A percentile compares a stretch with the other conserved stretches of the same genome.
Conservation (phyloP, 2,113 vertebrate species). For the Malurus elegans region DNA sequence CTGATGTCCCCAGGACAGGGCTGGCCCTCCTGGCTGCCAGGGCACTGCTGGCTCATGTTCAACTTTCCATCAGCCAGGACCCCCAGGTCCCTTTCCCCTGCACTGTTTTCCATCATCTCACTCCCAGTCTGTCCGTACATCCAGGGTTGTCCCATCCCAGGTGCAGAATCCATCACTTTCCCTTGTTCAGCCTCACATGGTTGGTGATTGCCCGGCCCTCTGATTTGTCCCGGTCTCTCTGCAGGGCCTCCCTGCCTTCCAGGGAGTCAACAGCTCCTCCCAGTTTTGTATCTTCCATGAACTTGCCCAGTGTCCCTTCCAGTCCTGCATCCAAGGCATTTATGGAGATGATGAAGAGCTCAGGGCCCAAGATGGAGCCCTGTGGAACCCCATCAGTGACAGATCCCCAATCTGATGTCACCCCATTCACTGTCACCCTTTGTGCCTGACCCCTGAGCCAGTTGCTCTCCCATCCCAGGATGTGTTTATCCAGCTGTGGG, state of each 20-base stretch:
- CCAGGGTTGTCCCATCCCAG: neutral
- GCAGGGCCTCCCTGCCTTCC: neutral
- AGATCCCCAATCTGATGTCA: neutral
- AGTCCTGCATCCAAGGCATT: neutral
- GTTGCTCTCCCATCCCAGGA: neutral
- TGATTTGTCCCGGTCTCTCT: neutral
- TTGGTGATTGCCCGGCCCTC: neutral
- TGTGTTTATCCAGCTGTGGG: neutral
- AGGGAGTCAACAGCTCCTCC: neutral
- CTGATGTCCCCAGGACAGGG: accelerated
- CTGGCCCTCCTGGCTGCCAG: neutral
- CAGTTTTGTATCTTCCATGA: no score
- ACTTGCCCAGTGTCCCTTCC: neutral
- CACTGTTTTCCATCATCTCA: no score
- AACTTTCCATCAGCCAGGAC: neutral
- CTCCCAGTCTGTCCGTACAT: neutral
- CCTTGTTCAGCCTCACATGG: neutral
- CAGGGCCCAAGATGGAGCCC: neutral
- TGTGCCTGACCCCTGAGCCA: neutral
- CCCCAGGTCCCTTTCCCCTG: neutral
- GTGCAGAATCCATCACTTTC: no score
- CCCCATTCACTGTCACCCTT: neutral
- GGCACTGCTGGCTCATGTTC: neutral
- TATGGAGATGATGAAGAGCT: neutral
- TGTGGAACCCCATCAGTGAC: neutral